phyloP scores from a whole-genome alignment of 2,888 invertebrate species.

The Catocala fraxini region DNA sequence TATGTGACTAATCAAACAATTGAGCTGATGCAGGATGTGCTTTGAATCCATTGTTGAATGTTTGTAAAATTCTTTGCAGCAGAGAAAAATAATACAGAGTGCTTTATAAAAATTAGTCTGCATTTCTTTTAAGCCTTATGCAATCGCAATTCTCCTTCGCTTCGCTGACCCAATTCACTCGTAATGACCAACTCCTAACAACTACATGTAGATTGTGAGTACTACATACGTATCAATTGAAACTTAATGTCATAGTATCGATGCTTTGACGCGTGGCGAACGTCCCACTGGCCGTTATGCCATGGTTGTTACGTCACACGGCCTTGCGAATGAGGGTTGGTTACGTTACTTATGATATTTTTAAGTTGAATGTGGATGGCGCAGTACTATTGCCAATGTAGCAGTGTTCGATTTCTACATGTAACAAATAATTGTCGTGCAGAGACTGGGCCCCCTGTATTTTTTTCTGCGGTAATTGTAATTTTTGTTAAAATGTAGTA shows the following conservation, averaged over 20 bases:
- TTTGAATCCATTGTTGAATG: too few species aligned
- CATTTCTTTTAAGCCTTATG: background rate
- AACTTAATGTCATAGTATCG: constrained; percentile 40
- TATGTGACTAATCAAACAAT: too few species aligned
- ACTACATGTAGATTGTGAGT: constrained; percentile 20
- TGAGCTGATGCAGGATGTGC: too few species aligned
- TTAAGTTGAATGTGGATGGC: too few species aligned
- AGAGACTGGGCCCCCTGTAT: too few species aligned
- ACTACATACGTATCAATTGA: constrained; percentile 13
- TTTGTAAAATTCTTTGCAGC: too few species aligned
- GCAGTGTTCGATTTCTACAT: too few species aligned
- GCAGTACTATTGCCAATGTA: too few species aligned
- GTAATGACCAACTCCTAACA: constrained; percentile 35
- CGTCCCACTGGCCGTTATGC: constrained; percentile 39
- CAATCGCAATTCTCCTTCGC: constrained; percentile 18
- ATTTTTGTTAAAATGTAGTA: too few species aligned
- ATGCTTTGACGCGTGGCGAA: constrained; percentile 44
- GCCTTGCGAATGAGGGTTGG: constrained; percentile 18
- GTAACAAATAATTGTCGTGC: too few species aligned
- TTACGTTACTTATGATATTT: background rate
- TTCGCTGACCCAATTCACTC: constrained; percentile 28
- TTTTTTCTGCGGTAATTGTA: too few species aligned
- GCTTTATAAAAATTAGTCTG: background rate
- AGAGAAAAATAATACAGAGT: too few species aligned
- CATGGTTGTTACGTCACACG: constrained; percentile 25